These are phyloP conservation scores for Drosophila serrata DNA, from an alignment of 1,140 invertebrate genomes.

Conservation along the genomic window DNA sequence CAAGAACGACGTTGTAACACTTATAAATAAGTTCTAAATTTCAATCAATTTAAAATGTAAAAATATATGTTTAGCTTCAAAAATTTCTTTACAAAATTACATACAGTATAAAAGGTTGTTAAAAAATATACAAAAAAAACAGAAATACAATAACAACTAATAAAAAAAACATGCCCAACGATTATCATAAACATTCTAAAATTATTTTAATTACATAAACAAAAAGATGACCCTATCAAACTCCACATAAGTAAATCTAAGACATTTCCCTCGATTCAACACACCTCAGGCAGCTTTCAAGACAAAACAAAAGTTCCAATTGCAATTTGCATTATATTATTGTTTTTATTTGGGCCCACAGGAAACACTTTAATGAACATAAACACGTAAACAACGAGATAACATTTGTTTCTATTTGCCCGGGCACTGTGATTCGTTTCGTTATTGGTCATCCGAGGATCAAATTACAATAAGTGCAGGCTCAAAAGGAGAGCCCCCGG, in stretches of 20 bases:
- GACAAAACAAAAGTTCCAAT: slow-evolving; percentile 26
- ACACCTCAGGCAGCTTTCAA: slow-evolving; percentile 14
- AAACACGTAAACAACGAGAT: slow-evolving; percentile 47
- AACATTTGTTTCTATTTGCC: slow-evolving; percentile 42
- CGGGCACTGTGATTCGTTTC: slow-evolving; percentile 1
- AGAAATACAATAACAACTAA: neutral
- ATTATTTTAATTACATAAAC: slow-evolving; percentile 7
- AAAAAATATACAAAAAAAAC: neutral
- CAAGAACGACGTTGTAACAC: too few species aligned
- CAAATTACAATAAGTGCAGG: slow-evolving; percentile 64
- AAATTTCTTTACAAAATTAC: neutral
- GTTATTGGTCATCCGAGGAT: slow-evolving; percentile 53
- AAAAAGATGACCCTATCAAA: neutral
- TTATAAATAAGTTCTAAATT: neutral
- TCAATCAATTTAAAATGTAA: neutral
- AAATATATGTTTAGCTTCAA: too few species aligned
- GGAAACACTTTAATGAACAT: slow-evolving; percentile 25
- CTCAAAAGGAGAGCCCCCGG: slow-evolving; percentile 16
- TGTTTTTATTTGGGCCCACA: neutral
- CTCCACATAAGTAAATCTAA: neutral
- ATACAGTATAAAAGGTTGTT: neutral
- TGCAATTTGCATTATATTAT: slow-evolving; percentile 33
- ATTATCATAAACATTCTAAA: neutral
- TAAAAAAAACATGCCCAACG: neutral
- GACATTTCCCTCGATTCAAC: neutral